These are phyloP conservation scores for Falcaria lacertinaria DNA, from an alignment of 2,888 invertebrate genomes.

Conservation along the genomic window DNA sequence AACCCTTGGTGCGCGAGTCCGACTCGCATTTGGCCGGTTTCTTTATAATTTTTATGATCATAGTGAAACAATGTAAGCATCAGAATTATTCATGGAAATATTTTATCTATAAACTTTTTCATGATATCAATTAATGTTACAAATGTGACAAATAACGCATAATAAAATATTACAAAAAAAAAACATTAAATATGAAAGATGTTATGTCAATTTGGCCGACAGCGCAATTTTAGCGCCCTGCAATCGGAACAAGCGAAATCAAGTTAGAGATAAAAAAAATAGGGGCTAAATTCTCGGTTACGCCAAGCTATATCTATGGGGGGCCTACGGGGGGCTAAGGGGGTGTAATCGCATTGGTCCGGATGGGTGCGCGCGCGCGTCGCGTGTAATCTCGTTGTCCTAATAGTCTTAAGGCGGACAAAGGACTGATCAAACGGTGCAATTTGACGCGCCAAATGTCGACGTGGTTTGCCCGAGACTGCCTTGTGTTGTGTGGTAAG, in stretches of 20 bases:
- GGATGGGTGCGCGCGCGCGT: constrained; percentile 64
- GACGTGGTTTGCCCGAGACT: constrained; percentile 14
- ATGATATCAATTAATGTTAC: too few relatives aligned
- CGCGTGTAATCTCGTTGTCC: constrained; percentile 66
- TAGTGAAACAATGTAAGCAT: too few relatives aligned
- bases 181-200: not conserved
- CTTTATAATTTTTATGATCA: too few relatives aligned
- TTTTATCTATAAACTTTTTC: too few relatives aligned
- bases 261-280: constrained; percentile 51
- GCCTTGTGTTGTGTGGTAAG: not conserved
- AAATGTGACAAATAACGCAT: too few relatives aligned
- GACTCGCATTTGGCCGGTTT: too few relatives aligned
- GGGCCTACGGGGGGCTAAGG: constrained; percentile 11
- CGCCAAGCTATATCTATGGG: not conserved
- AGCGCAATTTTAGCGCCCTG: constrained; percentile 27
- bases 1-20: too few relatives aligned
- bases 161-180: not conserved
- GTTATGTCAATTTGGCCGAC: not conserved
- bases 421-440: constrained; percentile 70
- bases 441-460: constrained; percentile 74
- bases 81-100: too few relatives aligned
- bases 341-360: constrained; percentile 58
- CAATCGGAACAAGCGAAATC: constrained; percentile 34
- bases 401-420: constrained; percentile 74
- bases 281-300: constrained; percentile 22